These are phyloP conservation scores for Phymanthus crucifer DNA, from an alignment of 92 coral and sea anemone species.

Conservation along the genomic window DNA sequence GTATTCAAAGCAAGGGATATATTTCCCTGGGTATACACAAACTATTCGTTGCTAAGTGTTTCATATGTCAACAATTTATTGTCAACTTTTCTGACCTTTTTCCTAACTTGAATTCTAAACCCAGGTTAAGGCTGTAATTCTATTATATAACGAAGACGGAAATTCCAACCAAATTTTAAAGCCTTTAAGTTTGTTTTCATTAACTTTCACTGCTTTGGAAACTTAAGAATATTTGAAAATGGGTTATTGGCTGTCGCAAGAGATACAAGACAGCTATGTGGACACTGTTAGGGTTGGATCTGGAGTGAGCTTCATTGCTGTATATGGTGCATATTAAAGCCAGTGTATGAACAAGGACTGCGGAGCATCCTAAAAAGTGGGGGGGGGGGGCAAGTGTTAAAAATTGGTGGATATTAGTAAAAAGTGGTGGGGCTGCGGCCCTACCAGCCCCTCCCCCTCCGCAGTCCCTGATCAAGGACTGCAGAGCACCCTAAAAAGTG, in stretches of 20 bases:
- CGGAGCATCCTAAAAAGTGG: too few species aligned
- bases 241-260: not conserved
- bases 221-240: not conserved
- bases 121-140: not conserved
- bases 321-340: too few species aligned
- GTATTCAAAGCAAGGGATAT: not conserved
- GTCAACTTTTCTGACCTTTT: not conserved
- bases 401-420: too few species aligned
- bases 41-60: not conserved
- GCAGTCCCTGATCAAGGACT: too few species aligned
- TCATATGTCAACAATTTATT: not conserved
- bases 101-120: not conserved
- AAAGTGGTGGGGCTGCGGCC: too few species aligned
- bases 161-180: not conserved
- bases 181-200: not conserved
- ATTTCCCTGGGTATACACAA: constrained; percentile 5
- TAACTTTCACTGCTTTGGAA: not conserved
- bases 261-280: not conserved
- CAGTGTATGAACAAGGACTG: too few species aligned
- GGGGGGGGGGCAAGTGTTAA: too few species aligned
- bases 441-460: too few species aligned
- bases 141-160: not conserved
- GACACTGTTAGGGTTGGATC: not conserved
- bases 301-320: too few species aligned
- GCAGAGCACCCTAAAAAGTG: too few species aligned